These are phyloP conservation scores for Oxycera nigricornis DNA, from an alignment of 2,888 invertebrate genomes.

Conservation along the genomic window DNA sequence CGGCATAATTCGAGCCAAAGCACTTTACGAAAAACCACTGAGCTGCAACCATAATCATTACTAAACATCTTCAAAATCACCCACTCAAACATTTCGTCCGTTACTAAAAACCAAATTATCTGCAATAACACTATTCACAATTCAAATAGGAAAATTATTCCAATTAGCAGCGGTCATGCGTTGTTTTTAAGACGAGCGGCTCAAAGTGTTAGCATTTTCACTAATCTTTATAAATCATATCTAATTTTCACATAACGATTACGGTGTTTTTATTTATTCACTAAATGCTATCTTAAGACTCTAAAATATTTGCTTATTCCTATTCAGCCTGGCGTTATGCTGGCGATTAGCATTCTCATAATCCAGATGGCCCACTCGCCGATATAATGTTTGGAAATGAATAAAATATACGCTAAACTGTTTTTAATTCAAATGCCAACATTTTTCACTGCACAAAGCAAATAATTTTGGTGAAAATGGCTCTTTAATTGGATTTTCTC, in stretches of 20 bases:
- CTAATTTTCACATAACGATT: constrained; percentile 2
- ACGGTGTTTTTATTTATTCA: not conserved
- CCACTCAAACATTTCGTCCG: no score
- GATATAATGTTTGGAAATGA: not conserved
- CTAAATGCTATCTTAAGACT: not conserved
- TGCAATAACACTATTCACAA: not conserved
- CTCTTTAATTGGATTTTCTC: not conserved
- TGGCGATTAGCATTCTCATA: not conserved
- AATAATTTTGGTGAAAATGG: not conserved
- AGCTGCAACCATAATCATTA: no score
- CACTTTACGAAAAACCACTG: no score
- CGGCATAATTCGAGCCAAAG: no score
- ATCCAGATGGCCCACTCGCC: not conserved
- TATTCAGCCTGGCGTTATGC: not conserved
- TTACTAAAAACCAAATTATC: not conserved
- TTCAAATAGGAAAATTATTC: not conserved
- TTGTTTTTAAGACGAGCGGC: not conserved
- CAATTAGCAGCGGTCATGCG: not conserved
- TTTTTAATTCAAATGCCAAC: not conserved
- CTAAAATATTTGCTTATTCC: not conserved
- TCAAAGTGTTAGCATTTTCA: not conserved
- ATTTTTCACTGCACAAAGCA: not conserved
- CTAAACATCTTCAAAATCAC: no score
- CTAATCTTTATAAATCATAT: not conserved
- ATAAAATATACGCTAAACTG: constrained; percentile 2